These are phyloP conservation scores for Mallotus villosus DNA, from an alignment of 2,797 vertebrate genomes.

Conservation along the genomic window DNA sequence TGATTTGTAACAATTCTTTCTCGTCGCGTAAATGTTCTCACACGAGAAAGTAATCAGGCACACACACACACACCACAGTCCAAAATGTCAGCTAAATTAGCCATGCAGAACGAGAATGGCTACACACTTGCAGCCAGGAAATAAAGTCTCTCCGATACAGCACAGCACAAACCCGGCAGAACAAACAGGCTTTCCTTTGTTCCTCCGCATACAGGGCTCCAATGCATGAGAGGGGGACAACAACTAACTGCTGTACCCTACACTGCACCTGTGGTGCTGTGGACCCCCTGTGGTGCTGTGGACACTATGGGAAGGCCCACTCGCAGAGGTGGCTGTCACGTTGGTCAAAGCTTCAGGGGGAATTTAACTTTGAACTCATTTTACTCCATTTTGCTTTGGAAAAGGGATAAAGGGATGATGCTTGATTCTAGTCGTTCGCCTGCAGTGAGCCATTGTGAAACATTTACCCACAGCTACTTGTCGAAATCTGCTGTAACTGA, in stretches of 20 bases:
- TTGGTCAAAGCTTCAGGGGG: too few relatives aligned
- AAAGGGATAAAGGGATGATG: too few relatives aligned
- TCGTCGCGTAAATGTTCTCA: conserved; percentile 16
- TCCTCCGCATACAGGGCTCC: not conserved
- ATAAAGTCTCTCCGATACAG: conserved; percentile 3
- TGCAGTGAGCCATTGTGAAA: too few relatives aligned
- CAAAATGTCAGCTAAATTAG: conserved; percentile 55
- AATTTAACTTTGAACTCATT: too few relatives aligned
- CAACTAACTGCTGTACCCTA: not conserved
- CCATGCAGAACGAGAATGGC: conserved; percentile 65
- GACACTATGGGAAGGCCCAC: too few relatives aligned
- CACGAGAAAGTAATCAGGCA: conserved; percentile 11
- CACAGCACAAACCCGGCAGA: conserved; percentile 34
- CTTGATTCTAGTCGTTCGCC: too few relatives aligned
- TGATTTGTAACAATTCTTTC: not conserved
- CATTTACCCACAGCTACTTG: too few relatives aligned
- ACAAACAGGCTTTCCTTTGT: not conserved
- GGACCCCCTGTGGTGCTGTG: not conserved
- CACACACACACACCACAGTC: conserved; percentile 44
- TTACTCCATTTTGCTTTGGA: too few relatives aligned
- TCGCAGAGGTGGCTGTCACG: too few relatives aligned
- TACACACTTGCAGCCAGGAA: conserved; percentile 31
- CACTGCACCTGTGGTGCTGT: not conserved
- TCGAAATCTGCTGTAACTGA: too few relatives aligned
- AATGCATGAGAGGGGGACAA: not conserved